phyloP scores from a whole-genome alignment of 2,797 vertebrate genomes.

The Poeciliopsis presidionis region DNA sequence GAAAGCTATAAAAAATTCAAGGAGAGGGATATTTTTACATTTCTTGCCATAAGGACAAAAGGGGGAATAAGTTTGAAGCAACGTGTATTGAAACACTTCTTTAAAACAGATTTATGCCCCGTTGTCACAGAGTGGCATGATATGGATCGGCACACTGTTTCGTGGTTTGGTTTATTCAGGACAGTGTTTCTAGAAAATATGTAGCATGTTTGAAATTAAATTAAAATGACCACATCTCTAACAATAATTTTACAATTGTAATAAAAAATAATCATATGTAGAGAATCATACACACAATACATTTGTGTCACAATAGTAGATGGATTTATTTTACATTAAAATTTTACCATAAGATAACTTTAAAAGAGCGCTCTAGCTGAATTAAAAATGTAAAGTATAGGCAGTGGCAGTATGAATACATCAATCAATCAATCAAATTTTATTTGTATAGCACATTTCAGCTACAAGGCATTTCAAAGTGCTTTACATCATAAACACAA shows the following conservation, averaged over 20 bases:
- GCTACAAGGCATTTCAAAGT: too few species aligned
- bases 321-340: background rate
- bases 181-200: background rate
- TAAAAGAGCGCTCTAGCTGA: background rate
- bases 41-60: conserved; percentile 10
- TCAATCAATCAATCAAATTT: too few species aligned
- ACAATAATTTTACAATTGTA: background rate
- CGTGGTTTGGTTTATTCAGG: background rate
- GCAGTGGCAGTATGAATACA: background rate
- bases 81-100: background rate
- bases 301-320: background rate
- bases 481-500: too few species aligned
- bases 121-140: background rate
- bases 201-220: background rate
- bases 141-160: background rate
- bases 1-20: conserved; percentile 13
- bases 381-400: background rate
- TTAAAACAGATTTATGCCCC: background rate
- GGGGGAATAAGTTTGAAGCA: background rate
- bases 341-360: background rate
- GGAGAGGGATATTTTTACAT: conserved; percentile 1
- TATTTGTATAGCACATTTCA: too few species aligned
- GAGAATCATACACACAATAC: background rate
- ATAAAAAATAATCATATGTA: background rate
- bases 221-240: background rate